Percentiles rank a stretch among this genome's conserved stretches.
Evolutionary conservation across 2,797 vertebrate species (phyloP).

Genomic region (Ciconia nigra): DNA sequence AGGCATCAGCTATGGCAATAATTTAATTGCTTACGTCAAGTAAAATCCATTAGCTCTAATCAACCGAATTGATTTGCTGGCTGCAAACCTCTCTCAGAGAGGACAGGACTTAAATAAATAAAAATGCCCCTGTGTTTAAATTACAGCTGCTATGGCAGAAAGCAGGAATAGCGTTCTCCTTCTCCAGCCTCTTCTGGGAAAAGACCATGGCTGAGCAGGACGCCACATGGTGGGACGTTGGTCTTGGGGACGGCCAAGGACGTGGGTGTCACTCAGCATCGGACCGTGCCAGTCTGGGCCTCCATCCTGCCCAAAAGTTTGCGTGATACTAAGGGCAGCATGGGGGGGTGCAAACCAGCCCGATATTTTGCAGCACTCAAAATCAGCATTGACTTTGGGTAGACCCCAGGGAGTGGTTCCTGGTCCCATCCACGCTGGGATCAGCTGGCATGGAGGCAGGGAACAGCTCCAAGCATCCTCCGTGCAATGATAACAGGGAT

Average conservation of each 20-base stretch:
- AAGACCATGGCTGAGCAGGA: rapidly evolving
- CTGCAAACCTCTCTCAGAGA: neutral
- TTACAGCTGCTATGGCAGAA: neutral
- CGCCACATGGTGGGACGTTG: rapidly evolving
- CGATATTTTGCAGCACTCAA: neutral
- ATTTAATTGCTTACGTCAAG: neutral
- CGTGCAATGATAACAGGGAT: rapidly evolving
- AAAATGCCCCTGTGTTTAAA: neutral
- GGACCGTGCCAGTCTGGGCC: neutral
- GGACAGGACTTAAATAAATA: neutral
- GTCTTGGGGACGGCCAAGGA: neutral
- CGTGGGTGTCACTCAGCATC: neutral
- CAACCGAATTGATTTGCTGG: neutral
- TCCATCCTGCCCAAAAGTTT: neutral
- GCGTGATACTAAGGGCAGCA: neutral
- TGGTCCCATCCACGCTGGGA: neutral
- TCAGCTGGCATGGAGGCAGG: rapidly evolving
- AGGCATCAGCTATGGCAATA: neutral
- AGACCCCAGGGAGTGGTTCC: neutral
- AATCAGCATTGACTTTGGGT: neutral
- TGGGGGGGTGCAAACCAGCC: neutral
- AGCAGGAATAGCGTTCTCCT: neutral
- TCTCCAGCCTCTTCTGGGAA: neutral
- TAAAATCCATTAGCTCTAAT: constrained; percentile 20
- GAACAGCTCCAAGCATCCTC: neutral